Base-by-base conservation (phyloP, 2,113 vertebrate genomes). In the Amia ocellicauda region DNA sequence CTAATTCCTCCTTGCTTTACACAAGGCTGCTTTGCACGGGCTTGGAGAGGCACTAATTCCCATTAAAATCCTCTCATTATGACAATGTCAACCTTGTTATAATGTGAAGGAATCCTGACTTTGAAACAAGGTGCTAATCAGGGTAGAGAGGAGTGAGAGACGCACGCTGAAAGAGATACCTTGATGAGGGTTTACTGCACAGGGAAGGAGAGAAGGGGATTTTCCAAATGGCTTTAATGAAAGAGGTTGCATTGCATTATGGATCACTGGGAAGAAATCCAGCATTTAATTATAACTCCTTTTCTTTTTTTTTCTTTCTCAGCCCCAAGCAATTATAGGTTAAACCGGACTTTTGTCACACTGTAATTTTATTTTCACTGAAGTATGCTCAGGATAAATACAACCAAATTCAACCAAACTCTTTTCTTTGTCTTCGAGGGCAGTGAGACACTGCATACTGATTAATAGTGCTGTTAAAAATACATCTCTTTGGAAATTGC, bases 271-370 rank as follows among this genome's bases (percentile, higher is more conserved):
- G 14, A 11, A n/a, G n/a, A 31, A 16, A 17, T 29, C 13, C 29
- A 28, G 29, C 26, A 56, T 56, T 56, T 56, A 20, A 31, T 56
- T 56, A 56, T 27, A 56, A 19, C 26, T 36, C 11, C 5, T 36
- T 36, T 36, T 36, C 4, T 3, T 36, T 36, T 36, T 36, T 29
- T 56, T 56, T 31, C 14, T 17, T 7, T 56, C 26, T n/a, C 53
- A 56, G 16, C 14, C 53, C 17, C 26, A 17, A 26, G 11, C 26
- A 56, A 5, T 56, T 31, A 28, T 17, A n/a, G 27, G n/a, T 26
- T 28, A 28, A n/a, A 31, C 5, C 5, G 31, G 31, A 36, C 31
- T 36, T 36, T 36, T 36, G 31, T 36, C 5, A 36, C 5, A 36
- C 1, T 1, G 31, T 36, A 5, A 36, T 36, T 36, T 36, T 5